Percentiles rank a stretch among this genome's conserved stretches.
phyloP scores from a whole-genome alignment of 1,140 invertebrate genomes.

The Lutraria rhynchaena region DNA sequence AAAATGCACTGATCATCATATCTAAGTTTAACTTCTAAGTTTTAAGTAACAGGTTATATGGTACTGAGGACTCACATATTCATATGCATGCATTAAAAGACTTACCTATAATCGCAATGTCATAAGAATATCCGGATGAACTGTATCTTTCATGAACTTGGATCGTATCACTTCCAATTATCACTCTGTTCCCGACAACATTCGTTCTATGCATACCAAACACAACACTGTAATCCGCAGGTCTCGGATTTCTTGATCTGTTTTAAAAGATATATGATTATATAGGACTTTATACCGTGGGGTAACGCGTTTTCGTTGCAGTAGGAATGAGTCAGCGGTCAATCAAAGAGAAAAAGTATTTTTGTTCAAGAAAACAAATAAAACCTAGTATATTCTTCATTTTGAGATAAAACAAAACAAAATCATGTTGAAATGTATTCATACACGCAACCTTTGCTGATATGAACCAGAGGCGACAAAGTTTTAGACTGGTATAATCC shows the following conservation, averaged over 20 bases:
- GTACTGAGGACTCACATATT: no score
- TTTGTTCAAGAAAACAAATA: background rate
- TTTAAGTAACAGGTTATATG: no score
- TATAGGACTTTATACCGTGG: no score
- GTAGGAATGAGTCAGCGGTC: no score
- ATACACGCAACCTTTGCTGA: no score
- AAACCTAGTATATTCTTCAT: background rate
- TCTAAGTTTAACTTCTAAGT: no score
- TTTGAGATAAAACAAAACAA: background rate
- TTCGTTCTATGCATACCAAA: conserved; percentile 27
- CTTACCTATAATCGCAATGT: conserved; percentile 40
- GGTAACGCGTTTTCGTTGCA: no score
- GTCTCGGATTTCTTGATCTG: conserved; percentile 8
- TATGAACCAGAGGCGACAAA: no score
- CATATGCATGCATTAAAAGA: no score
- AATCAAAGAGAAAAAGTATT: background rate
- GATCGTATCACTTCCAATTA: background rate
- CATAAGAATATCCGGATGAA: background rate
- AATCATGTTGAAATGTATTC: no score
- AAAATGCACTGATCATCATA: no score
- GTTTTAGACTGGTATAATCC: no score
- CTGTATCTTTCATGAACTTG: conserved; percentile 1
- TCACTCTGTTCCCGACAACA: background rate
- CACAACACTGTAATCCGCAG: background rate
- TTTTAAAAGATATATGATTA: background rate